These are phyloP conservation scores for Pterocles orientalis DNA, from an alignment of 2,113 vertebrate species.

Conservation along the genomic window DNA sequence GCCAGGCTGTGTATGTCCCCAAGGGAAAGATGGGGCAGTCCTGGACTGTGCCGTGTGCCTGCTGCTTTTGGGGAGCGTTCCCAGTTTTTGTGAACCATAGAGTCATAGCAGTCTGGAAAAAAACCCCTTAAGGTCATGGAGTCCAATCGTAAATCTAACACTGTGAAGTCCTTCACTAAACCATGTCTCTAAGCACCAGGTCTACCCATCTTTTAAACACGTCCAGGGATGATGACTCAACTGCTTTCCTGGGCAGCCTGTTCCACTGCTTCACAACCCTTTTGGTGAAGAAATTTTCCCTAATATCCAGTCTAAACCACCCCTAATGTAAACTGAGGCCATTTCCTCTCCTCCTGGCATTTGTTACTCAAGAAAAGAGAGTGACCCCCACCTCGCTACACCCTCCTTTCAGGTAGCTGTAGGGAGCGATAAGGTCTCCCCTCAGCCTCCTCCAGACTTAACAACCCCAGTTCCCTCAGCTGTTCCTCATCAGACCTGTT, in stretches of 20 bases:
- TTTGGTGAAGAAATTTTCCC: background rate
- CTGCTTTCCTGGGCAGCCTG: background rate
- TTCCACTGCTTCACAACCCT: background rate
- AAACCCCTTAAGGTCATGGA: background rate
- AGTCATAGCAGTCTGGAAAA: background rate
- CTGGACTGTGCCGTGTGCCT: accelerated
- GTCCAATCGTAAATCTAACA: background rate
- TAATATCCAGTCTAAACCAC: no score
- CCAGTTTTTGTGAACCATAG: background rate
- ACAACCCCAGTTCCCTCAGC: no score
- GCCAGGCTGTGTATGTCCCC: background rate
- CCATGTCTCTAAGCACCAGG: background rate
- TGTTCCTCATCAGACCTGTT: no score
- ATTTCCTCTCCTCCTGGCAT: no score
- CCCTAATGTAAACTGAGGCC: no score
- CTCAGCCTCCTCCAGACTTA: no score
- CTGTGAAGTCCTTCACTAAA: background rate
- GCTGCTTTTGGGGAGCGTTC: background rate
- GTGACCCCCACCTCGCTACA: no score
- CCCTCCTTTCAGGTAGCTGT: no score
- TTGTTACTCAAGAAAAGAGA: no score
- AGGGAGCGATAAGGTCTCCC: no score
- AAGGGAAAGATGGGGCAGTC: background rate
- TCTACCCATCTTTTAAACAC: background rate
- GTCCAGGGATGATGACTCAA: background rate